phyloP scores from a whole-genome alignment of 2,797 vertebrate species.

The Mormyrus proboscirostris region DNA sequence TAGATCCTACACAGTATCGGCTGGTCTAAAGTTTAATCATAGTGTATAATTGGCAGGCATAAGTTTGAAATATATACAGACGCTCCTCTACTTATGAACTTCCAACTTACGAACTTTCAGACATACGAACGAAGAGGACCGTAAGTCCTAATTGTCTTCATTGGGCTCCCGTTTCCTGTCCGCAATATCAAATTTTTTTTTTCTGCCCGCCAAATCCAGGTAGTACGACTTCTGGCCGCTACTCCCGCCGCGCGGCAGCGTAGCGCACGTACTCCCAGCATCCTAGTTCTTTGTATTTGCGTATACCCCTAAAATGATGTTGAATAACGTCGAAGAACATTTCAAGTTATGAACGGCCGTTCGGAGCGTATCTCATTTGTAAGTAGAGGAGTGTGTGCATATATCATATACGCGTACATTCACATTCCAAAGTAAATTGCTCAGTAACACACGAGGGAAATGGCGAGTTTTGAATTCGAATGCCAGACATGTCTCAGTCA shows the following conservation, averaged over 20 bases:
- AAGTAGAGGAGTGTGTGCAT: not conserved
- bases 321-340: not conserved
- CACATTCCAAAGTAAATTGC: not conserved
- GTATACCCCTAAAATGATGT: not conserved
- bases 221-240: too few relatives aligned
- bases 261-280: not conserved
- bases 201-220: too few relatives aligned
- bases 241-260: too few relatives aligned
- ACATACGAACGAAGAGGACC: not conserved
- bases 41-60: not conserved
- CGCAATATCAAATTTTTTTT: too few relatives aligned
- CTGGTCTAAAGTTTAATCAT: not conserved
- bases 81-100: too few relatives aligned
- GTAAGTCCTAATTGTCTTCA: not conserved
- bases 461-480: not conserved
- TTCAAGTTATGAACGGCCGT: not conserved
- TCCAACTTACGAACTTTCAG: not conserved
- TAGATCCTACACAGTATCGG: not conserved
- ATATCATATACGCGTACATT: not conserved
- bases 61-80: not conserved
- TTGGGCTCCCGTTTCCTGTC: not conserved
- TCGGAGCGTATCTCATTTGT: too few relatives aligned
- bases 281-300: not conserved
- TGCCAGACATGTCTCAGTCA: not conserved
- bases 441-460: not conserved